Conservation (phyloP, 2,113 vertebrate genomes). For the Corydoras maculifer region DNA sequence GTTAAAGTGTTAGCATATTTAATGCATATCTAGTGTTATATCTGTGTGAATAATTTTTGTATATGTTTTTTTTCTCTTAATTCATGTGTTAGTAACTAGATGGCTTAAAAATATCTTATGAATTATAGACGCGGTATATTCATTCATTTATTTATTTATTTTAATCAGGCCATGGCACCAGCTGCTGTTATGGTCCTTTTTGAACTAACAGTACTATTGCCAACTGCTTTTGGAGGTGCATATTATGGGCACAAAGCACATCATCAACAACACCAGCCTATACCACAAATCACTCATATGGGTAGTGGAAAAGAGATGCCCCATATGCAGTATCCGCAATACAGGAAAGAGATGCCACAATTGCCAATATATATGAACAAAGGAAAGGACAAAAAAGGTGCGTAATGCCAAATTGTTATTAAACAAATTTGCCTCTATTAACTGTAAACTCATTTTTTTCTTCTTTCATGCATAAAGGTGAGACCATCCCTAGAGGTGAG, state of each 20-base stretch:
- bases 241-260: conserved; percentile 90
- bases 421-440: neutral
- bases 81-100: no score
- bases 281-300: conserved; percentile 85
- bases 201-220: conserved; percentile 65
- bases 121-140: no score
- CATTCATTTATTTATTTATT: neutral
- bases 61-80: no score
- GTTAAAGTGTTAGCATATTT: no score
- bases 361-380: conserved; percentile 80
- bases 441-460: neutral
- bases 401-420: neutral
- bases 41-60: no score
- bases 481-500: conserved; percentile 78
- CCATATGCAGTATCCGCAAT: conserved; percentile 83
- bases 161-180: conserved; percentile 58
- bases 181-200: conserved; percentile 50
- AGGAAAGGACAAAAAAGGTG: conserved; percentile 88
- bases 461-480: conserved; percentile 51
- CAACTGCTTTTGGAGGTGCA: conserved; percentile 67
- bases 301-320: conserved; percentile 81
- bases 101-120: no score
- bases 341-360: conserved; percentile 85
- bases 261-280: conserved; percentile 73
- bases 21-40: no score